phyloP scores from a whole-genome alignment of 1,140 invertebrate genomes.

The Pogonomyrmex californicus region DNA sequence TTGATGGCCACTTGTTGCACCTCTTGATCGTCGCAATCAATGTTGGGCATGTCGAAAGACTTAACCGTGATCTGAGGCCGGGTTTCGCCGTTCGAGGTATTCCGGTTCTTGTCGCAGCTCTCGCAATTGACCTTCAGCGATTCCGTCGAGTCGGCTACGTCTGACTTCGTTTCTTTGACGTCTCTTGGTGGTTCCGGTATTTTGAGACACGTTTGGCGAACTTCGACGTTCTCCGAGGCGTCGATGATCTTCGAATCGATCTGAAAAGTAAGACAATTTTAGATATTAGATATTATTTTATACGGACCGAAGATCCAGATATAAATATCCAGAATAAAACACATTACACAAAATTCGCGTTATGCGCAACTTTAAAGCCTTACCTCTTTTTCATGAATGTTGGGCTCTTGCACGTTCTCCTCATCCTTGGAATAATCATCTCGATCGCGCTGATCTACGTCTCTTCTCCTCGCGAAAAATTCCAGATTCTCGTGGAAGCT shows the following conservation, averaged over 20 bases:
- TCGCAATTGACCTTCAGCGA: conserved; percentile 22
- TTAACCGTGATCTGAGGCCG: conserved; percentile 73
- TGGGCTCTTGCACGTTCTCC: not conserved
- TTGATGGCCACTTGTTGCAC: conserved; percentile 67
- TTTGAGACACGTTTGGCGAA: not conserved
- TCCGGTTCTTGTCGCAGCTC: conserved; percentile 48
- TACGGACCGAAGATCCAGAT: not conserved
- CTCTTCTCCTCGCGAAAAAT: conserved; percentile 81
- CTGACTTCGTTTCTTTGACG: not conserved
- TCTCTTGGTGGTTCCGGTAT: not conserved
- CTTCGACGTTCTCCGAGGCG: not conserved
- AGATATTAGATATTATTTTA: not conserved
- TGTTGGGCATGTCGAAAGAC: conserved; percentile 84
- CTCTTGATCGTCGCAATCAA: conserved; percentile 82
- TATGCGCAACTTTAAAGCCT: not conserved
- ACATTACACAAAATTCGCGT: not conserved
- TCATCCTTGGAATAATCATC: conserved; percentile 24
- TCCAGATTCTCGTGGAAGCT: conserved; percentile 85
- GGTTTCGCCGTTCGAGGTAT: not conserved
- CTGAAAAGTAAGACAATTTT: conserved; percentile 43
- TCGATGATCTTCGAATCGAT: conserved; percentile 13
- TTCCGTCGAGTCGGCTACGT: not conserved
- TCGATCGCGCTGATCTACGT: conserved; percentile 58
- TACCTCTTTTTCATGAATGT: conserved; percentile 50
- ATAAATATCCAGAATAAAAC: not conserved